Base-by-base conservation (phyloP, 2,888 invertebrate genomes). In the Darwinula stevensoni region DNA sequence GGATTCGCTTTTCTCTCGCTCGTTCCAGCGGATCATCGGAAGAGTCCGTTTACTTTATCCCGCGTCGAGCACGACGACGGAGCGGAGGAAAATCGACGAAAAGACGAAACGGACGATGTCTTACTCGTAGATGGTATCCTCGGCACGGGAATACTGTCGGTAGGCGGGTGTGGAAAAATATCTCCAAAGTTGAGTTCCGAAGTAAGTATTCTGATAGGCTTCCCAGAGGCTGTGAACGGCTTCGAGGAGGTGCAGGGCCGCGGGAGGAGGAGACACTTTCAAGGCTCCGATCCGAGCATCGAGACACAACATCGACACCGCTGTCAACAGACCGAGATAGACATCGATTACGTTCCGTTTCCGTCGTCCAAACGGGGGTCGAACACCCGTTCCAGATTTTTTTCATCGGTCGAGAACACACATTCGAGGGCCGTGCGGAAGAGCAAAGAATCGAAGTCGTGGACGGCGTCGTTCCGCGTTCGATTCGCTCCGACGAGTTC, bases 261-360 rank as follows among this genome's bases (percentile, higher is more conserved):
- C 43, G 13, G 38, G 37, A 29, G 39, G 37, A 4, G 35, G 22
- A 0, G 35, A 29, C 1, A 32, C 34, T 4, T 42, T 36, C 12
- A 51, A 39, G 27, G 46, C 45, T 4, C 47, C 47, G 4, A 51
- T 36, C n/a, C 49, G 39, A n/a, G 38, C 41, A 29, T 47, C 45
- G 34, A 50, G 42, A 34, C 50, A 49, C 22, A 51, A 41, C 17
- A 42, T 40, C 9, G 44, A 46, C 13, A 47, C 44, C 16, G 44
- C 49, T 49, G 36, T 4, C 38, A 31, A 11, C 14, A 29, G 16
- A 13, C 12, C 15, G 13, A 26, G n/a, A n/a, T n/a, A n/a, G n/a
- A n/a, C n/a, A n/a, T n/a, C n/a, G n/a, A n/a, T n/a, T n/a, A n/a
- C n/a, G n/a, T n/a, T n/a, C n/a, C n/a, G n/a, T n/a, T n/a, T n/a